These are phyloP conservation scores for Onychomys leucogaster DNA, from an alignment of 2,797 vertebrate species.

Conservation along the genomic window DNA sequence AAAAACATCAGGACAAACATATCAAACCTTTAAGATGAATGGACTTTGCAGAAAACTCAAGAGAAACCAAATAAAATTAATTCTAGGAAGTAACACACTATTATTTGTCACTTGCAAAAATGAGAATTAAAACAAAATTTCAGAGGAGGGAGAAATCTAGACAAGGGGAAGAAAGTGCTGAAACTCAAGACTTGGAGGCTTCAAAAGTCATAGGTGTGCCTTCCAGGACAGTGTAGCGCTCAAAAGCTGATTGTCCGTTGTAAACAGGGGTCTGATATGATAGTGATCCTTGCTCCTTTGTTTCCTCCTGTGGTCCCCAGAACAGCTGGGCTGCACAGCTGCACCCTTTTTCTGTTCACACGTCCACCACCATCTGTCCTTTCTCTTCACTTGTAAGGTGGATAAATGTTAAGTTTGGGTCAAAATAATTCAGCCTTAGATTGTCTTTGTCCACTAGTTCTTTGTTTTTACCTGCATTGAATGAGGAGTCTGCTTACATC, in stretches of 20 bases:
- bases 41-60: neutral
- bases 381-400: neutral
- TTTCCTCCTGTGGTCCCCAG: neutral
- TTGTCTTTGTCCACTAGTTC: neutral
- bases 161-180: neutral
- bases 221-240: neutral
- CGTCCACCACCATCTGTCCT: slow-evolving; percentile 22
- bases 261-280: neutral
- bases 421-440: neutral
- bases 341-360: neutral
- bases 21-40: neutral
- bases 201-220: neutral
- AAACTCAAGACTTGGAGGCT: neutral
- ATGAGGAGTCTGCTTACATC: neutral
- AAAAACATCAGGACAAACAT: neutral
- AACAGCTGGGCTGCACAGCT: slow-evolving; percentile 22
- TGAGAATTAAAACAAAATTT: neutral
- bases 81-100: neutral
- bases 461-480: neutral
- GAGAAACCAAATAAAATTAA: neutral
- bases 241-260: neutral
- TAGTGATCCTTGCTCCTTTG: neutral
- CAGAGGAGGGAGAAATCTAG: neutral
- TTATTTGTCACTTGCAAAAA: neutral
- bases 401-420: neutral